Conservation (phyloP, 1,140 invertebrate species). For the Akabosia matsudoensis region DNA sequence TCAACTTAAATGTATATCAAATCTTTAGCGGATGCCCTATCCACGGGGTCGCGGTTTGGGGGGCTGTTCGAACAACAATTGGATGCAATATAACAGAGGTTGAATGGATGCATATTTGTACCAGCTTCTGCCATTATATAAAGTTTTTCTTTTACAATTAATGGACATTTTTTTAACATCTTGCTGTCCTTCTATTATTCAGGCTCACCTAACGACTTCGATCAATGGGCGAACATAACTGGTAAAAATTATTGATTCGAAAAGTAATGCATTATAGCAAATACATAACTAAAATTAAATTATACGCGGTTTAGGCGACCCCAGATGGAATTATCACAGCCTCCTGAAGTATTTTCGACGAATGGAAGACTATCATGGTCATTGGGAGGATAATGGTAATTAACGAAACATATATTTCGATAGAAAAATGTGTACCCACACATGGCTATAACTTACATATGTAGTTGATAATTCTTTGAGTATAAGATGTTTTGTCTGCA, state of each 20-base stretch:
- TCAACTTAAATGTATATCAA: too few species aligned
- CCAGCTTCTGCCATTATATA: too few species aligned
- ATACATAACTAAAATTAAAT: too few species aligned
- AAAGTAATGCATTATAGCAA: too few species aligned
- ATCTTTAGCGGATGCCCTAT: slow-evolving; percentile 47
- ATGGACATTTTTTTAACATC: too few species aligned
- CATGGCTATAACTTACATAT: too few species aligned
- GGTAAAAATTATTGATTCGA: background rate
- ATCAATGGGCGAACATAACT: slow-evolving; percentile 57
- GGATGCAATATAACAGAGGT: slow-evolving; percentile 64
- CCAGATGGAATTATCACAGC: slow-evolving; percentile 11
- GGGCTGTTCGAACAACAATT: slow-evolving; percentile 59
- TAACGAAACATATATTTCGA: background rate
- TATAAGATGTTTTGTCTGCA: too few species aligned
- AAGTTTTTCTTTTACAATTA: too few species aligned
- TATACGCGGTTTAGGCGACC: background rate
- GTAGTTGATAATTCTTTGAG: too few species aligned
- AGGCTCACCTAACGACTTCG: slow-evolving; percentile 62
- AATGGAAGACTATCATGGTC: slow-evolving; percentile 21
- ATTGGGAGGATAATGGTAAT: slow-evolving; percentile 4
- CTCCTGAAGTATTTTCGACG: background rate
- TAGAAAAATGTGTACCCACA: too few species aligned
- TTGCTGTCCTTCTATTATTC: too few species aligned
- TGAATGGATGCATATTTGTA: too few species aligned
- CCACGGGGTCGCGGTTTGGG: slow-evolving; percentile 56